A percentile compares a stretch with the other conserved stretches of the same genome.
Conservation (phyloP, 2,797 vertebrate species). For the Gephyroberyx darwinii region DNA sequence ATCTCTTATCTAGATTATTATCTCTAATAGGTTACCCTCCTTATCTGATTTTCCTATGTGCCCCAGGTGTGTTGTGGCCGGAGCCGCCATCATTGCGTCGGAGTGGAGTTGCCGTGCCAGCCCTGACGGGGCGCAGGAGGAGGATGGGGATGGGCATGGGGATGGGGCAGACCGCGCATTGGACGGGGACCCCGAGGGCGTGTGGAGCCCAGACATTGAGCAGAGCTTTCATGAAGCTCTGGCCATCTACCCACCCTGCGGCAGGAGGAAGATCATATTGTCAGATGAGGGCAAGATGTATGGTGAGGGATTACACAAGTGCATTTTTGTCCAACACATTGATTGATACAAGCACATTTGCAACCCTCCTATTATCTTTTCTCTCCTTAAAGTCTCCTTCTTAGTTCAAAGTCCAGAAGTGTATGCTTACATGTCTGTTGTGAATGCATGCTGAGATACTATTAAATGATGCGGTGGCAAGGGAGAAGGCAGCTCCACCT, state of each 20-base stretch:
- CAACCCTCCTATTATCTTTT: background rate
- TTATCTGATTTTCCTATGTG: constrained; percentile 20
- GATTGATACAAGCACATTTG: background rate
- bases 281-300: constrained; percentile 99
- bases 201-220: constrained; percentile 97
- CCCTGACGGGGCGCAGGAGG: constrained; percentile 95
- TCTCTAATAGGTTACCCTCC: background rate
- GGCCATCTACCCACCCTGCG: constrained; percentile 95
- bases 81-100: constrained; percentile 99
- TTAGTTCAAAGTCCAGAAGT: background rate
- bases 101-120: constrained; percentile 93
- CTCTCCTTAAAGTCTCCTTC: background rate
- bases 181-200: constrained; percentile 93
- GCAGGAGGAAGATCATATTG: constrained; percentile 95
- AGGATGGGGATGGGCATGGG: constrained; percentile 88
- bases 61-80: constrained; percentile 81
- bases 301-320: constrained; percentile 81
- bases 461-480: background rate
- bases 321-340: background rate
- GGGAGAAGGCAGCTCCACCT: background rate
- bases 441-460: background rate
- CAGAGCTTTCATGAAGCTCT: constrained; percentile 98
- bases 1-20: background rate
- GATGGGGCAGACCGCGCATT: constrained; percentile 89
- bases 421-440: background rate